A percentile compares a stretch with the other conserved stretches of the same genome.
These are phyloP conservation scores for Ectobius pallidus DNA, from an alignment of 2,888 invertebrate species.

Conservation along the genomic window DNA sequence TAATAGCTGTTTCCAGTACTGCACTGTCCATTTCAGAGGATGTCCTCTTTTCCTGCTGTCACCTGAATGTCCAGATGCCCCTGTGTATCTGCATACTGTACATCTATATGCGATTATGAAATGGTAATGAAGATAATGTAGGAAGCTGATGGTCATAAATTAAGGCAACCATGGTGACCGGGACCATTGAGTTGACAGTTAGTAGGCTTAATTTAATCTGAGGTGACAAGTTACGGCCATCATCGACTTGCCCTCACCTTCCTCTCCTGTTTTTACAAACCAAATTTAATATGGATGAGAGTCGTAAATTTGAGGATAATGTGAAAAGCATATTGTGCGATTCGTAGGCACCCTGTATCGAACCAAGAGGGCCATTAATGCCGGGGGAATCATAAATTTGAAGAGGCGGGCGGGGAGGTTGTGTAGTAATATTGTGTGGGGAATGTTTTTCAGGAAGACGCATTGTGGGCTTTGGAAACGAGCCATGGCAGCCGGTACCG, in stretches of 20 bases:
- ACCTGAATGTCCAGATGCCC: no score
- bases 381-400: not conserved
- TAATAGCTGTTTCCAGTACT: no score
- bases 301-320: not conserved
- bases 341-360: not conserved
- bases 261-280: not conserved
- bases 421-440: slow-evolving; percentile 3
- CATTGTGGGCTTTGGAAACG: slow-evolving; percentile 32
- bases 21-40: no score
- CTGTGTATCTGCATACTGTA: no score
- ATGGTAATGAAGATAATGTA: no score
- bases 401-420: not conserved
- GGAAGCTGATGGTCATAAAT: not conserved
- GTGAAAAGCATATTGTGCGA: not conserved
- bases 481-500: slow-evolving; percentile 9
- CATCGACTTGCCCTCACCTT: not conserved
- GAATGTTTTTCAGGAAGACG: slow-evolving; percentile 15
- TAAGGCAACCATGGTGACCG: not conserved
- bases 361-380: not conserved
- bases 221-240: no score
- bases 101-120: no score
- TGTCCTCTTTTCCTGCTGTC: no score
- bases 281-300: not conserved
- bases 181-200: not conserved
- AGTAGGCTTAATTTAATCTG: not conserved